phyloP scores from a whole-genome alignment of 2,888 invertebrate genomes.

The Pammene aurita region DNA sequence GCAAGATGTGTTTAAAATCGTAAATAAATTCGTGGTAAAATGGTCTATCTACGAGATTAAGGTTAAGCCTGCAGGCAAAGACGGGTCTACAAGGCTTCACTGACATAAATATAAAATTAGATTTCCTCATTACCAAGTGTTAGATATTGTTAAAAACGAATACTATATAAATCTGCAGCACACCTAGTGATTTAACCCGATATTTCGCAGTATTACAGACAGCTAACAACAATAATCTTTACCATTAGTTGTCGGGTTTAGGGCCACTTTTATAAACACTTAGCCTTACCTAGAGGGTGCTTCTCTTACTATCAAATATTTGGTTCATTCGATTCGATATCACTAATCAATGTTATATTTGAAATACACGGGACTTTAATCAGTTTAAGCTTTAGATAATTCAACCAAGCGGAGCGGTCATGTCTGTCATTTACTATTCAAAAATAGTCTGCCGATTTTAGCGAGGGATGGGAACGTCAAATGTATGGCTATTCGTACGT shows the following conservation, averaged over 20 bases:
- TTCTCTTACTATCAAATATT: slow-evolving; percentile 38
- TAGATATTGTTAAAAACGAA: no score
- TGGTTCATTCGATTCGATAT: slow-evolving; percentile 37
- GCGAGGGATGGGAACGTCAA: no score
- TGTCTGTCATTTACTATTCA: no score
- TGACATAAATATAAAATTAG: background rate
- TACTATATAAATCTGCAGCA: slow-evolving; percentile 13
- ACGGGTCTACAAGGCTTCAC: no score
- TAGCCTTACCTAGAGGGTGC: slow-evolving; percentile 17
- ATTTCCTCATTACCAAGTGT: background rate
- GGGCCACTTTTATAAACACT: slow-evolving; percentile 31
- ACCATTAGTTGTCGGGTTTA: slow-evolving; percentile 18
- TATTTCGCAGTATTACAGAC: slow-evolving; percentile 40
- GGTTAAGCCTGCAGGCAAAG: no score
- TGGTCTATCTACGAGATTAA: background rate
- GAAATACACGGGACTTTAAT: slow-evolving; percentile 8
- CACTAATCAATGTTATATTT: slow-evolving; percentile 22
- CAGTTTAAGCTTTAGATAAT: background rate
- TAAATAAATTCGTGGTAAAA: background rate
- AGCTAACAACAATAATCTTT: slow-evolving; percentile 39
- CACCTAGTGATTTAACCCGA: slow-evolving; percentile 24
- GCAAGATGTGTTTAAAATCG: no score
- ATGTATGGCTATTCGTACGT: no score
- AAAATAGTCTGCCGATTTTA: no score
- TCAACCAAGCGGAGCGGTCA: no score